phyloP scores from a whole-genome alignment of 1,140 invertebrate genomes.

The Diorhabda elongata region DNA sequence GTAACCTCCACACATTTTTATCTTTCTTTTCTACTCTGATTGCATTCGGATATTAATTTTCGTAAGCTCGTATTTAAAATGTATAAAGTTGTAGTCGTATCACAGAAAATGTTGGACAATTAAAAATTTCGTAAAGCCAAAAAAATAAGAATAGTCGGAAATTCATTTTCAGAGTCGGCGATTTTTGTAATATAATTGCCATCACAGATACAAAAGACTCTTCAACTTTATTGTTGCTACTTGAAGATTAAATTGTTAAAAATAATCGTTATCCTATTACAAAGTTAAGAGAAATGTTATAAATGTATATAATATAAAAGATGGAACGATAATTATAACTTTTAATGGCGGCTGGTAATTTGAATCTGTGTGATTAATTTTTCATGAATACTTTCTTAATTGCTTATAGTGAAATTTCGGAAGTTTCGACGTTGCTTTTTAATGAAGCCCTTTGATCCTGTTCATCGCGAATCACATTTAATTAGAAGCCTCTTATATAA shows the following conservation, averaged over 20 bases:
- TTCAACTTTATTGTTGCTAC: neutral
- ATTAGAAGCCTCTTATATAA: too few species aligned
- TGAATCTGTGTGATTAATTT: neutral
- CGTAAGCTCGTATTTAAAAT: too few species aligned
- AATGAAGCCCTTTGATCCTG: neutral
- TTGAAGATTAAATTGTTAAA: neutral
- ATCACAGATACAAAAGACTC: neutral
- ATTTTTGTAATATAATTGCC: constrained; percentile 2
- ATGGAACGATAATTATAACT: constrained; percentile 1
- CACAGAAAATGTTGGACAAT: too few species aligned
- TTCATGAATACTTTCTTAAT: neutral
- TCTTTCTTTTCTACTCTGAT: too few species aligned
- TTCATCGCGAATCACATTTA: neutral
- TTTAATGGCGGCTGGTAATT: neutral
- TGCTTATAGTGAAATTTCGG: neutral
- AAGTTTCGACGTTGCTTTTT: neutral
- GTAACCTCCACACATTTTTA: too few species aligned
- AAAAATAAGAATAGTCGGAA: too few species aligned
- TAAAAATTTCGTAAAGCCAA: too few species aligned
- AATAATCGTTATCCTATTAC: neutral
- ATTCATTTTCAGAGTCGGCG: too few species aligned
- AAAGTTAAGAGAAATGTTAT: neutral
- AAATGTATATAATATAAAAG: constrained; percentile 1
- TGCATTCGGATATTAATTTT: too few species aligned
- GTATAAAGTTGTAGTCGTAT: too few species aligned